Evolutionary conservation across 2,113 vertebrate species (phyloP).

Genomic region (Myxocyprinus asiaticus): DNA sequence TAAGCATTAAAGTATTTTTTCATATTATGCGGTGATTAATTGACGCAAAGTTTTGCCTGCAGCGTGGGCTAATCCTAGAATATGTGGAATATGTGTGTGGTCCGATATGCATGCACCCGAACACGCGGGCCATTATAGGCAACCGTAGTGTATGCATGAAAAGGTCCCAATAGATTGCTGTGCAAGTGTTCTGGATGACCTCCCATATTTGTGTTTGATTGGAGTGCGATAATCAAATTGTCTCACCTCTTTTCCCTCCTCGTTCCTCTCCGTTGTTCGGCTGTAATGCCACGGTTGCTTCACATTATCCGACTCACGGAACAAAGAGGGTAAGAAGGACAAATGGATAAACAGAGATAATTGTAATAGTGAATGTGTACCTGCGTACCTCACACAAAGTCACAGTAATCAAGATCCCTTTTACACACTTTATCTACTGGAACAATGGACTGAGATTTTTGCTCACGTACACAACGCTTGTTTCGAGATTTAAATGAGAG

Average conservation of each 20-base stretch:
- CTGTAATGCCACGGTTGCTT: slow-evolving; percentile 2
- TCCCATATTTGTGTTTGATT: slow-evolving; percentile 68
- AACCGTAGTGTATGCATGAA: slow-evolving; percentile 10
- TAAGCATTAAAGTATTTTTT: slow-evolving; percentile 69
- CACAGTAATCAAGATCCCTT: slow-evolving; percentile 52
- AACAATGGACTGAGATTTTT: slow-evolving; percentile 51
- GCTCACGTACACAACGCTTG: slow-evolving; percentile 45
- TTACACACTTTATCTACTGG: slow-evolving; percentile 41
- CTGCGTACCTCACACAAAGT: background rate
- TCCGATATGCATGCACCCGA: slow-evolving; percentile 47
- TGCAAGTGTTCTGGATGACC: slow-evolving; percentile 70
- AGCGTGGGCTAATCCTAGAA: slow-evolving; percentile 51
- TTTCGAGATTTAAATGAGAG: slow-evolving; percentile 34
- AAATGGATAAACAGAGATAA: background rate
- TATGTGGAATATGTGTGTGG: slow-evolving; percentile 30
- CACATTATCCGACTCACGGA: slow-evolving; percentile 49
- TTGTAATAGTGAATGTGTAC: too few species aligned
- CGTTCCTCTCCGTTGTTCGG: slow-evolving; percentile 7
- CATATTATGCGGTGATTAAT: slow-evolving; percentile 72
- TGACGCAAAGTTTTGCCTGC: slow-evolving; percentile 58
- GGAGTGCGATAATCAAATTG: slow-evolving; percentile 68
- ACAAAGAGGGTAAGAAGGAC: slow-evolving; percentile 14
- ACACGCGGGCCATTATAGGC: slow-evolving; percentile 3
- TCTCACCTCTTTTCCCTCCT: slow-evolving; percentile 57
- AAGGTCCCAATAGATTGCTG: slow-evolving; percentile 62